A percentile compares a stretch with the other conserved stretches of the same genome.
Evolutionary conservation across 2,888 invertebrate genomes (phyloP).

Genomic region (Pristionchus arcanus): DNA sequence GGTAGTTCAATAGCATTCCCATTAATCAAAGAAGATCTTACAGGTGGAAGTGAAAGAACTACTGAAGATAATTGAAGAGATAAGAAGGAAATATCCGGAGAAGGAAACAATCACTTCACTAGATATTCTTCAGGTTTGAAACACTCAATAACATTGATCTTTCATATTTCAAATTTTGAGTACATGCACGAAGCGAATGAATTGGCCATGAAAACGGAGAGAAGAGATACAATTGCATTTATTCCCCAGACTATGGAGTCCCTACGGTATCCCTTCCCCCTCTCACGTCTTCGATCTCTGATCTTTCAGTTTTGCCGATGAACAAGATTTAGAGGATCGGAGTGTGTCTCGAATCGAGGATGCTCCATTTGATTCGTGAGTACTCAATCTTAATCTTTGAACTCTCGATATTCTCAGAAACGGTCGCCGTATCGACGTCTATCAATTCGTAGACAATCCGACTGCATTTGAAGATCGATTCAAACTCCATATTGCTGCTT

Average conservation of each 20-base stretch:
- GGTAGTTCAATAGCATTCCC: not conserved
- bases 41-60: constrained; percentile 76
- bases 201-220: constrained; percentile 59
- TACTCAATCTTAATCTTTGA: not conserved
- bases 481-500: constrained; percentile 11
- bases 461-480: constrained; percentile 33
- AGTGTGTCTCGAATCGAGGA: constrained; percentile 66
- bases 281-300: not conserved
- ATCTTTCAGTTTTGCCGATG: constrained; percentile 70
- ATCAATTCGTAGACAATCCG: constrained; percentile 47
- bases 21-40: not conserved
- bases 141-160: not conserved
- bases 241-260: constrained; percentile 67
- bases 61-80: constrained; percentile 78
- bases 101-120: constrained; percentile 76
- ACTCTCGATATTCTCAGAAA: not conserved
- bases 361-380: not conserved
- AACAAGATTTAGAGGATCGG: constrained; percentile 70
- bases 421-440: constrained; percentile 38
- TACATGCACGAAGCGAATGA: constrained; percentile 75
- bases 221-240: constrained; percentile 78
- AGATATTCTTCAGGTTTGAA: constrained; percentile 74
- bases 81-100: constrained; percentile 75
- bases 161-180: constrained; percentile 61
- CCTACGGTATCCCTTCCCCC: not conserved